Evolutionary conservation across 2,113 vertebrate genomes (phyloP).

Genomic region (Planiliza haematocheilus): DNA sequence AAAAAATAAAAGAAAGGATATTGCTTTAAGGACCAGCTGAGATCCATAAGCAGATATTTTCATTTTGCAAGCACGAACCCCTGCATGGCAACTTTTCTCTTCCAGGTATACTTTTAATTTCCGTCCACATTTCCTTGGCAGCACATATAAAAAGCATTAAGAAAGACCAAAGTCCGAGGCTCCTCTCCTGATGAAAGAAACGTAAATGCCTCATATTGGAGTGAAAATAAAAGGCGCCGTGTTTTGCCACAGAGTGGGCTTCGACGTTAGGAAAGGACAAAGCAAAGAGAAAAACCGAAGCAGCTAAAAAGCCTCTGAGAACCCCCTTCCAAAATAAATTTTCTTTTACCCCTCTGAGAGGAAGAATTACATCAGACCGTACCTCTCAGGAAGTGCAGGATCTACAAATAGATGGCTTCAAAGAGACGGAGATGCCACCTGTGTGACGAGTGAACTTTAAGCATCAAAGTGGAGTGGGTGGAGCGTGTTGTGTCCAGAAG

Average conservation of each 20-base stretch:
- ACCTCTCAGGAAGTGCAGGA: slow-evolving; percentile 46
- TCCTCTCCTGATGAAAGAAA: slow-evolving; percentile 14
- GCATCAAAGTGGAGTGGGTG: slow-evolving; percentile 55
- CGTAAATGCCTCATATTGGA: background rate
- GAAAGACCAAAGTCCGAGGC: background rate
- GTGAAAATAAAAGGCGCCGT: slow-evolving; percentile 32
- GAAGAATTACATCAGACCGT: slow-evolving; percentile 58
- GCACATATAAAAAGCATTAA: slow-evolving; percentile 5
- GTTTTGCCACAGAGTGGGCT: slow-evolving; percentile 25
- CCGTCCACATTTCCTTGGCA: background rate
- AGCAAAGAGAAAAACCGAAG: slow-evolving; percentile 43
- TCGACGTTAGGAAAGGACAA: slow-evolving; percentile 17
- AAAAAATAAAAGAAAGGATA: too few relatives aligned
- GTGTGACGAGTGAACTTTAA: slow-evolving; percentile 58
- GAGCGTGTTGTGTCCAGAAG: slow-evolving; percentile 41
- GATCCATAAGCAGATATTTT: too few relatives aligned
- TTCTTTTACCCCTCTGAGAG: slow-evolving; percentile 42
- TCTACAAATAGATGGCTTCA: slow-evolving; percentile 58
- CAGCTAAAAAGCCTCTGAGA: slow-evolving; percentile 28
- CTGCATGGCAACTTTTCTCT: too few relatives aligned
- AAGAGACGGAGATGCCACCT: slow-evolving; percentile 47
- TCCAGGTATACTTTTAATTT: slow-evolving; percentile 13
- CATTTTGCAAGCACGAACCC: too few relatives aligned
- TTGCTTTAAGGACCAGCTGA: too few relatives aligned
- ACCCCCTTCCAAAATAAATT: slow-evolving; percentile 31